Evolutionary conservation across 2,113 vertebrate genomes (phyloP).

Genomic region (Pseudopipra pipra): DNA sequence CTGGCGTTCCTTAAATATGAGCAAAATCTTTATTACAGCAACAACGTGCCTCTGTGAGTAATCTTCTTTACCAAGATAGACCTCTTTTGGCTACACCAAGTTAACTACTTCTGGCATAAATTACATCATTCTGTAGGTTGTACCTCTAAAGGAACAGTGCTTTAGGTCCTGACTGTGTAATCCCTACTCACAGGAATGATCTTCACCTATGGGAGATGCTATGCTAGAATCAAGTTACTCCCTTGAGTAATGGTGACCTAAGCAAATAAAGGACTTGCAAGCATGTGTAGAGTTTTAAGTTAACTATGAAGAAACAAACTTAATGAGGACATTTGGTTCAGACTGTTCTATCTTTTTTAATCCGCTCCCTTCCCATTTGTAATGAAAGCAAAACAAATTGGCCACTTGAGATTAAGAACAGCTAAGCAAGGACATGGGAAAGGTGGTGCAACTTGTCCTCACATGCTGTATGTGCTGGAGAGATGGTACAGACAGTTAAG

Average conservation of each 20-base stretch:
- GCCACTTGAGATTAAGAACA: constrained; percentile 32
- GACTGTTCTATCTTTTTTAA: constrained; percentile 18
- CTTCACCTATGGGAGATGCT: background rate
- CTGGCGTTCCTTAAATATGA: constrained; percentile 5
- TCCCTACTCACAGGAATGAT: background rate
- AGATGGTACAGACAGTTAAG: background rate
- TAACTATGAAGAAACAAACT: constrained; percentile 4
- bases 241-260: background rate
- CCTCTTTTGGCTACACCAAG: background rate
- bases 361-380: background rate
- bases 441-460: constrained; percentile 33
- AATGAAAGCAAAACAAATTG: constrained; percentile 36
- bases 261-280: background rate
- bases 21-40: background rate
- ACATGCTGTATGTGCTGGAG: background rate
- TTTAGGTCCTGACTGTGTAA: background rate
- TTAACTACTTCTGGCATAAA: background rate
- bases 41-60: background rate
- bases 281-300: background rate
- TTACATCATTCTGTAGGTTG: background rate
- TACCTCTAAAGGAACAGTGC: background rate
- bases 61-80: background rate
- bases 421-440: constrained; percentile 18
- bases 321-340: constrained; percentile 46
- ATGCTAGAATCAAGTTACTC: background rate